Conservation (phyloP, 2,888 invertebrate genomes). For the Cephus sareptanus region DNA sequence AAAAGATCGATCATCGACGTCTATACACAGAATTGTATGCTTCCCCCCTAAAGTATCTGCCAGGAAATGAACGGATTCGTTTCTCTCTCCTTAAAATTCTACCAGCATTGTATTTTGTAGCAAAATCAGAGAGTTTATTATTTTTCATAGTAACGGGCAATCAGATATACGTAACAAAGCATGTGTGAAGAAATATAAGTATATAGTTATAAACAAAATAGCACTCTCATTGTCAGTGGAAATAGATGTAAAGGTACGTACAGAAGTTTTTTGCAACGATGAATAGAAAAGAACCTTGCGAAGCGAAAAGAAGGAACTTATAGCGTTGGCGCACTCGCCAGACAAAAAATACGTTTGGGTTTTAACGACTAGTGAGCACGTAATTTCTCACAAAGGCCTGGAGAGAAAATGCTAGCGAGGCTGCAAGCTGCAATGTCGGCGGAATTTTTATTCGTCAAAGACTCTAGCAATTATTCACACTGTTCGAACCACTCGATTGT, state of each 20-base stretch:
- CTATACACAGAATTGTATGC: too few relatives aligned
- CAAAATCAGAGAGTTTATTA: too few relatives aligned
- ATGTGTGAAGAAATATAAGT: not conserved
- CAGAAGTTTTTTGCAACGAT: too few relatives aligned
- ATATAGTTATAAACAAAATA: not conserved
- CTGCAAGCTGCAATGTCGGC: slow-evolving; percentile 1
- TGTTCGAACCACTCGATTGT: slow-evolving; percentile 21
- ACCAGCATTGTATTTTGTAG: too few relatives aligned
- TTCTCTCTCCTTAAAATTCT: too few relatives aligned
- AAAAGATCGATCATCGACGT: too few relatives aligned
- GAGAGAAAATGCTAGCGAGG: not conserved
- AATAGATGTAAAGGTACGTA: not conserved
- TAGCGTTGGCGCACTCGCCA: not conserved
- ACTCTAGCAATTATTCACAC: slow-evolving; percentile 18
- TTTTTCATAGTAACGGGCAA: too few relatives aligned
- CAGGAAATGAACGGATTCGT: too few relatives aligned
- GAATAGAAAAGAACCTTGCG: too few relatives aligned
- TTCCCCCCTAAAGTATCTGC: too few relatives aligned
- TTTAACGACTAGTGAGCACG: not conserved
- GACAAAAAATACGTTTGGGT: slow-evolving; percentile 1
- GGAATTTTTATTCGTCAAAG: slow-evolving; percentile 7
- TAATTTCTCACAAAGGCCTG: not conserved
- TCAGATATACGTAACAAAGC: too few relatives aligned
- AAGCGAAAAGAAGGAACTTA: too few relatives aligned
- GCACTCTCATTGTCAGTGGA: not conserved